Evolutionary conservation across 2,797 vertebrate genomes (phyloP).

Genomic region (Hypotaenidia okinawae): DNA sequence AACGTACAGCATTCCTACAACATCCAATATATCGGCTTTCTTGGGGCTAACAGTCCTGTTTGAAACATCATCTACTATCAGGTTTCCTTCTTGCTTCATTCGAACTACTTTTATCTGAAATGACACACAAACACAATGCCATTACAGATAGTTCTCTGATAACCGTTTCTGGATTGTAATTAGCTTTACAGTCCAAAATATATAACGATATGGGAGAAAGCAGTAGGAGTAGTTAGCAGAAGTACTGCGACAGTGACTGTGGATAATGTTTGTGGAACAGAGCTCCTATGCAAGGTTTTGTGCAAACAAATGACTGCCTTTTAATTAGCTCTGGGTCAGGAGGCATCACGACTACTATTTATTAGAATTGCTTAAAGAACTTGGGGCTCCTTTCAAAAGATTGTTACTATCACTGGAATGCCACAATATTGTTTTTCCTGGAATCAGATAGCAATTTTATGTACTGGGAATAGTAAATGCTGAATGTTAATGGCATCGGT

Average conservation of each 20-base stretch:
- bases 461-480: background rate
- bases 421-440: background rate
- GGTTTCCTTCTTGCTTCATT: slow-evolving; percentile 85
- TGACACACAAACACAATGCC: background rate
- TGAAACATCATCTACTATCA: slow-evolving; percentile 82
- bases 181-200: background rate
- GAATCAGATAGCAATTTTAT: background rate
- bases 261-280: background rate
- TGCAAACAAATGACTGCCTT: background rate
- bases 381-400: background rate
- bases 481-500: background rate
- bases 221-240: background rate
- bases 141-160: background rate
- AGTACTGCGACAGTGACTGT: background rate
- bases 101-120: slow-evolving; percentile 88
- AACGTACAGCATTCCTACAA: slow-evolving; percentile 91
- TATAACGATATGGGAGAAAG: background rate
- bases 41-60: slow-evolving; percentile 90
- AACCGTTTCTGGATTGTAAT: background rate
- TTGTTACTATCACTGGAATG: background rate
- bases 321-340: background rate
- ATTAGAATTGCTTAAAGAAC: background rate
- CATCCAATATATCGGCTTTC: slow-evolving; percentile 93
- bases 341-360: background rate
- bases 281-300: background rate